Evolutionary conservation across 2,888 invertebrate genomes (phyloP).

Genomic region (Mantis religiosa): DNA sequence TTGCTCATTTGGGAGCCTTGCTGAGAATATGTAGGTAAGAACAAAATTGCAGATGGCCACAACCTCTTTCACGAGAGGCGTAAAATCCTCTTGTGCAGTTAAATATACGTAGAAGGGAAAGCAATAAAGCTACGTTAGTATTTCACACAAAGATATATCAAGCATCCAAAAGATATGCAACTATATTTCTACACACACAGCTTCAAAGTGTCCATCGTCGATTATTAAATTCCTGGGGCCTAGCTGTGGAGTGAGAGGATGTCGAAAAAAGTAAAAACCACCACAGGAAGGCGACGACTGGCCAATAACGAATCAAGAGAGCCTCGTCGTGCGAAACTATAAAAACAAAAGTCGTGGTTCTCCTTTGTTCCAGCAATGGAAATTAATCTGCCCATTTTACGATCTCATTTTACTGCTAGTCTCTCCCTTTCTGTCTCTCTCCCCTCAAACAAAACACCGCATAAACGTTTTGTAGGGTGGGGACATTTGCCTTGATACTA

Average conservation of each 20-base stretch:
- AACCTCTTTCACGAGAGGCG: neutral
- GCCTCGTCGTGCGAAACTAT: neutral
- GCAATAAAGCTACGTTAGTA: neutral
- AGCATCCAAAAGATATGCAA: neutral
- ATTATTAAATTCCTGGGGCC: neutral
- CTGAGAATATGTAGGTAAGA: neutral
- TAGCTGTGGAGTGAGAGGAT: neutral
- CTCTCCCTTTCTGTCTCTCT: neutral
- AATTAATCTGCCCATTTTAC: neutral
- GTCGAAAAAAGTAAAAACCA: neutral
- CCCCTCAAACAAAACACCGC: neutral
- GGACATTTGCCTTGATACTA: neutral
- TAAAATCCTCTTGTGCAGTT: neutral
- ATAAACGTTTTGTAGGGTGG: neutral
- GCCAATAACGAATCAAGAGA: neutral
- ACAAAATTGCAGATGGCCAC: neutral
- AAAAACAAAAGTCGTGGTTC: neutral
- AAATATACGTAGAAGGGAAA: neutral
- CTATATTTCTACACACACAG: neutral
- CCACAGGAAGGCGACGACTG: neutral
- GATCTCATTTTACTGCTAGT: neutral
- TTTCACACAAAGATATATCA: neutral
- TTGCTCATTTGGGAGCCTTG: no score
- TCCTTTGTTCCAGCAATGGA: neutral
- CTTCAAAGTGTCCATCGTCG: neutral